These are phyloP conservation scores for Laticauda colubrina DNA, from an alignment of 2,113 vertebrate species.

Conservation along the genomic window DNA sequence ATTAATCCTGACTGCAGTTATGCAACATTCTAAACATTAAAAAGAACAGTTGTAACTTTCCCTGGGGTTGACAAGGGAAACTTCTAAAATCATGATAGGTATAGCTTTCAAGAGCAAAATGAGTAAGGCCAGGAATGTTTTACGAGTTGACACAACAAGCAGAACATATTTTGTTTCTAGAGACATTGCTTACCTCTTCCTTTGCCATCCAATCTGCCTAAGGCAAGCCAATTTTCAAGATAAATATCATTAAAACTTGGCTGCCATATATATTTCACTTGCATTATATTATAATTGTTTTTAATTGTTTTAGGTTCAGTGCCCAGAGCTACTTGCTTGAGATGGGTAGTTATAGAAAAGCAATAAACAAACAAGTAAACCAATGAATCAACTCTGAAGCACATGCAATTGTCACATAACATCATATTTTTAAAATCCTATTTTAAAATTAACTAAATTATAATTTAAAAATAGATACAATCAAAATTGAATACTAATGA, in stretches of 20 bases:
- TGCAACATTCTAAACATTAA: background rate
- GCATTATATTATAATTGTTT: background rate
- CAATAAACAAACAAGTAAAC: background rate
- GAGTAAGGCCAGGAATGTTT: background rate
- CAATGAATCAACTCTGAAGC: background rate
- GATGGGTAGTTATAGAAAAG: background rate
- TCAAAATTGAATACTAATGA: background rate
- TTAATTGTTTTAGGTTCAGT: background rate
- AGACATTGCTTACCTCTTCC: background rate
- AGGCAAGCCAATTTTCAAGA: background rate
- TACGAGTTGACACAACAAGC: background rate
- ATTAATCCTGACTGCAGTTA: background rate
- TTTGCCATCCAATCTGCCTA: background rate
- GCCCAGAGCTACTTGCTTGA: background rate
- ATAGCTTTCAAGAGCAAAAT: background rate
- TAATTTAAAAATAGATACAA: background rate
- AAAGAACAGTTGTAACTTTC: background rate
- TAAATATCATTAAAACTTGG: background rate
- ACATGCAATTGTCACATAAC: background rate
- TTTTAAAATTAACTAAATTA: background rate
- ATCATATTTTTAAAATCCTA: background rate
- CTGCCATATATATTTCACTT: background rate
- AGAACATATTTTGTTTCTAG: background rate
- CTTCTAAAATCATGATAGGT: background rate
- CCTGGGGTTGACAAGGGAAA: background rate